Evolutionary conservation across 2,797 vertebrate species (phyloP).

Genomic region (Heterohyrax brucei): DNA sequence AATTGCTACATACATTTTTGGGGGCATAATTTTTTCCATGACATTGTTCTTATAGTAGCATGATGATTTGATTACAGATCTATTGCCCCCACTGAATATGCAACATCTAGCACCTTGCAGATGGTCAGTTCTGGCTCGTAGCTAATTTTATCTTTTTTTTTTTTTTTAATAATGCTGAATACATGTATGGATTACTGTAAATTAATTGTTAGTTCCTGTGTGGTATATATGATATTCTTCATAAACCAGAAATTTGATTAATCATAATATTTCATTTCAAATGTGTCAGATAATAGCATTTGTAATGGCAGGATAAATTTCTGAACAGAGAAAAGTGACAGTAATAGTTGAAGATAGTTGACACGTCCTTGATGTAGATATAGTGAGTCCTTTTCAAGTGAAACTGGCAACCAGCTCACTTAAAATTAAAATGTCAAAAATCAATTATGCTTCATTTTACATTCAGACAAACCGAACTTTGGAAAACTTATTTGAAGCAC

Average conservation of each 20-base stretch:
- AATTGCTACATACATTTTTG: too few relatives aligned
- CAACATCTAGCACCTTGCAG: background rate
- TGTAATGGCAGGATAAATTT: slow-evolving; percentile 69
- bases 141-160: background rate
- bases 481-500: slow-evolving; percentile 79
- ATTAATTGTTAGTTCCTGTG: slow-evolving; percentile 39
- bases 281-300: slow-evolving; percentile 65
- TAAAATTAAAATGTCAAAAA: slow-evolving; percentile 85
- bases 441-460: slow-evolving; percentile 81
- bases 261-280: background rate
- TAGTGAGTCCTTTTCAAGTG: slow-evolving; percentile 68
- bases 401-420: slow-evolving; percentile 75
- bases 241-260: slow-evolving; percentile 67
- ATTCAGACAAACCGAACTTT: slow-evolving; percentile 78
- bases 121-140: background rate
- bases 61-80: background rate
- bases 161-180: background rate
- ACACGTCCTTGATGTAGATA: slow-evolving; percentile 68
- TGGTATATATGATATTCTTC: slow-evolving; percentile 2
- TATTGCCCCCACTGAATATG: background rate
- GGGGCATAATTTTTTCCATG: too few relatives aligned
- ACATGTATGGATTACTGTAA: background rate
- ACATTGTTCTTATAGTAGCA: background rate
- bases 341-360: slow-evolving; percentile 74
- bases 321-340: slow-evolving; percentile 70